Conservation (phyloP, 2,888 invertebrate genomes). For the Callinectes sapidus region DNA sequence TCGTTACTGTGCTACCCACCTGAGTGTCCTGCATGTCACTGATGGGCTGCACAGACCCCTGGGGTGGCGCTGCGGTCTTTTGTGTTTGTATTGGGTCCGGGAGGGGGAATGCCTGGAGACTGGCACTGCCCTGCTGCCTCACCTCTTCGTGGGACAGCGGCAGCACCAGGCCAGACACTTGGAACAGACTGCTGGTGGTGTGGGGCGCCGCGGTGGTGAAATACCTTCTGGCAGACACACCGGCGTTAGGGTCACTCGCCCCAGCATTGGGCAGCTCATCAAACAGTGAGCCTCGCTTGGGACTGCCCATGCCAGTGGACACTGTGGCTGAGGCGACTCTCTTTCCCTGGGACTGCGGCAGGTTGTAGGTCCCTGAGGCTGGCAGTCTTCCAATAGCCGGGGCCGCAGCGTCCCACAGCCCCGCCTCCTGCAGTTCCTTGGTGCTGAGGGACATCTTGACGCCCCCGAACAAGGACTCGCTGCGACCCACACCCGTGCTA, state of each 20-base stretch:
- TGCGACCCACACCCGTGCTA: background rate
- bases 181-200: background rate
- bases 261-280: conserved; percentile 46
- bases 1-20: background rate
- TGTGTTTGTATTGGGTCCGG: background rate
- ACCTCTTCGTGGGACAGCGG: background rate
- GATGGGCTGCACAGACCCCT: background rate
- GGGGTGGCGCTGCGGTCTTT: background rate
- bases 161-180: background rate
- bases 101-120: background rate
- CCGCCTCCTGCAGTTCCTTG: conserved; percentile 41
- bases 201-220: conserved; percentile 8
- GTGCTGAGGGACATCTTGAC: conserved; percentile 62
- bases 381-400: background rate
- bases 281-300: conserved; percentile 36
- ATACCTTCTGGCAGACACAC: background rate
- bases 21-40: background rate
- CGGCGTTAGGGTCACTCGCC: background rate
- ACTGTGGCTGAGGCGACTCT: conserved; percentile 52
- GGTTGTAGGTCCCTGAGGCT: background rate
- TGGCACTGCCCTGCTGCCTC: background rate
- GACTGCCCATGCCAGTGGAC: background rate
- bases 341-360: background rate
- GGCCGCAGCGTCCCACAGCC: background rate
- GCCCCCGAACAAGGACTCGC: conserved; percentile 57